These are phyloP conservation scores for Troides oblongomaculatus DNA, from an alignment of 2,888 invertebrate species.

Conservation along the genomic window DNA sequence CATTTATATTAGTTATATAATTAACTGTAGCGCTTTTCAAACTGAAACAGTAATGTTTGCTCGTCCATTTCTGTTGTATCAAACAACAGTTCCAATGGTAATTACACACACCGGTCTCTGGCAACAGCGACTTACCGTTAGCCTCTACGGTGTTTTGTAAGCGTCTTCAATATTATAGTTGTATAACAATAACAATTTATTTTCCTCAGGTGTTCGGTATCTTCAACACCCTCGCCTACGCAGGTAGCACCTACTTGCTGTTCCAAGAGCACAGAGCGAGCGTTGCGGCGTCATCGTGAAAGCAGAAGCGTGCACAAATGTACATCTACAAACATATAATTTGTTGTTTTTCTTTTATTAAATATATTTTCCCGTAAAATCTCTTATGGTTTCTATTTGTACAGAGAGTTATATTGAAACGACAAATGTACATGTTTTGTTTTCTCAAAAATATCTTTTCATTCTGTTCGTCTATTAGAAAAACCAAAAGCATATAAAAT, in stretches of 20 bases:
- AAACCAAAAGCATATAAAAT: conserved; percentile 22
- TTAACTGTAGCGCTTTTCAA: too few species aligned
- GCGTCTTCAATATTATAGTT: not conserved
- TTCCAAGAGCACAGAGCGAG: conserved; percentile 85
- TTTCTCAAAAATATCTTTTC: not conserved
- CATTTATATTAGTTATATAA: too few species aligned
- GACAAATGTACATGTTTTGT: not conserved
- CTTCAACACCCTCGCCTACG: conserved; percentile 90
- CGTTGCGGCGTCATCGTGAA: conserved; percentile 40
- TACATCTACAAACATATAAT: conserved; percentile 36
- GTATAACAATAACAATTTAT: conserved; percentile 37
- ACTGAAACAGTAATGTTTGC: too few species aligned
- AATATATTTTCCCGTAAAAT: conserved; percentile 31
- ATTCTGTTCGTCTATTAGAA: conserved; percentile 15
- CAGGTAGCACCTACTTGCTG: conserved; percentile 86
- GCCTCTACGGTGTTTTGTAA: too few species aligned
- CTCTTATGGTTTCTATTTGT: conserved; percentile 29
- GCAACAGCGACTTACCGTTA: too few species aligned
- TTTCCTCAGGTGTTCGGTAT: conserved; percentile 87
- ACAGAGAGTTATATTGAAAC: conserved; percentile 25
- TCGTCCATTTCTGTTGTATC: too few species aligned
- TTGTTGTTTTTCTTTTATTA: conserved; percentile 37
- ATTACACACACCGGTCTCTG: too few species aligned
- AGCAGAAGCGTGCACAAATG: conserved; percentile 29
- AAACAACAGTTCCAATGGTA: too few species aligned